Evolutionary conservation across 2,113 vertebrate genomes (phyloP).

Genomic region (Isurus oxyrinchus): DNA sequence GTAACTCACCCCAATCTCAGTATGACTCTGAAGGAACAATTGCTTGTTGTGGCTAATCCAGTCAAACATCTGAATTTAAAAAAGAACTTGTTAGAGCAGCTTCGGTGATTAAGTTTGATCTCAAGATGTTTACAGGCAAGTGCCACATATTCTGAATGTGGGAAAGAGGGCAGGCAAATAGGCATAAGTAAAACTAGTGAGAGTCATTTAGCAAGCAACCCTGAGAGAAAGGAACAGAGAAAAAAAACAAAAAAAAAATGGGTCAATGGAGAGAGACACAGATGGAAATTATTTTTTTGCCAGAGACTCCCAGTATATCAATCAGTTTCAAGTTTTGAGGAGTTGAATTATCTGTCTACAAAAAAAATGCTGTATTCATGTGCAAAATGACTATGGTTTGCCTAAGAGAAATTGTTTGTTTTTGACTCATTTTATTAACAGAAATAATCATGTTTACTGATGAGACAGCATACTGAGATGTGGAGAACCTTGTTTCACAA

Average conservation of each 20-base stretch:
- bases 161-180: slow-evolving; percentile 38
- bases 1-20: slow-evolving; percentile 89
- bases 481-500: background rate
- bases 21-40: slow-evolving; percentile 93
- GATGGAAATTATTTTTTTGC: background rate
- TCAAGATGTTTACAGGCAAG: background rate
- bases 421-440: background rate
- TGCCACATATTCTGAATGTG: slow-evolving; percentile 21
- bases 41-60: slow-evolving; percentile 99
- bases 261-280: no score
- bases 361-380: background rate
- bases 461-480: background rate
- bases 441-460: background rate
- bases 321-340: background rate
- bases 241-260: background rate
- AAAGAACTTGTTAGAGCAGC: background rate
- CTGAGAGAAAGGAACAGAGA: background rate
- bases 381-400: background rate
- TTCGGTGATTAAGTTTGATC: background rate
- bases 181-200: slow-evolving; percentile 32
- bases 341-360: background rate
- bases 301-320: background rate
- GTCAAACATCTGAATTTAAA: slow-evolving; percentile 85
- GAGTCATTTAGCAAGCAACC: background rate
- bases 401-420: background rate